Evolutionary conservation across 2,113 vertebrate species (phyloP).

Genomic region (Anser cygnoides): DNA sequence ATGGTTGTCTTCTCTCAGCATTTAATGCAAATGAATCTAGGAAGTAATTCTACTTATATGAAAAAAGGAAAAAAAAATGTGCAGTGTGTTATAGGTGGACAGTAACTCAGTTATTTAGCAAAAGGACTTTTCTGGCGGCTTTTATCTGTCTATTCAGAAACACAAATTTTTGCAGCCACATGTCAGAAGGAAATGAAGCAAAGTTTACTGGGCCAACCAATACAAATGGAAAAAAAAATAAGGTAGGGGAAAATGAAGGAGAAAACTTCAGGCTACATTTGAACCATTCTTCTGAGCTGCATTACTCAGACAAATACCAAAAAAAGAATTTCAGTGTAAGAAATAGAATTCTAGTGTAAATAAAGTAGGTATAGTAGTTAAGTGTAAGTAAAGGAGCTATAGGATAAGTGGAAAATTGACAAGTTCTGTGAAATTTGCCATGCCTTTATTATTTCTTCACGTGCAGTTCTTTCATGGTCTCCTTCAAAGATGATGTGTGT

Average conservation of each 20-base stretch:
- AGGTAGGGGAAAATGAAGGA: background rate
- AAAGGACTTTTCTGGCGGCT: background rate
- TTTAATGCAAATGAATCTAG: background rate
- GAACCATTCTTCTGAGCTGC: background rate
- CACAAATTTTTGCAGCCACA: fast-evolving
- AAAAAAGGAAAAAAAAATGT: background rate
- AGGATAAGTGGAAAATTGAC: background rate
- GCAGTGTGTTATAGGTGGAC: background rate
- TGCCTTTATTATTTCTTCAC: background rate
- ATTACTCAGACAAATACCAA: background rate
- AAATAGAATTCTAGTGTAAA: background rate
- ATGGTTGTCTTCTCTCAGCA: background rate
- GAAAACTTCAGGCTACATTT: background rate
- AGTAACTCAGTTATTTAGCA: background rate
- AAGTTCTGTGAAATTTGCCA: background rate
- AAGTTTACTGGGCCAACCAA: background rate
- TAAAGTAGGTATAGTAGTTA: background rate
- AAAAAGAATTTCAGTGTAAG: background rate
- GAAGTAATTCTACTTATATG: background rate
- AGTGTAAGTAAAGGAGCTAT: background rate
- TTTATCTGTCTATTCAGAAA: background rate
- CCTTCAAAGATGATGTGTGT: background rate
- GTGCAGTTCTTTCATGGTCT: background rate
- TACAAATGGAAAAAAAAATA: background rate
- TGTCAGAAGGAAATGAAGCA: background rate